phyloP scores from a whole-genome alignment of 1,140 invertebrate species.

The Saccostrea cuccullata region DNA sequence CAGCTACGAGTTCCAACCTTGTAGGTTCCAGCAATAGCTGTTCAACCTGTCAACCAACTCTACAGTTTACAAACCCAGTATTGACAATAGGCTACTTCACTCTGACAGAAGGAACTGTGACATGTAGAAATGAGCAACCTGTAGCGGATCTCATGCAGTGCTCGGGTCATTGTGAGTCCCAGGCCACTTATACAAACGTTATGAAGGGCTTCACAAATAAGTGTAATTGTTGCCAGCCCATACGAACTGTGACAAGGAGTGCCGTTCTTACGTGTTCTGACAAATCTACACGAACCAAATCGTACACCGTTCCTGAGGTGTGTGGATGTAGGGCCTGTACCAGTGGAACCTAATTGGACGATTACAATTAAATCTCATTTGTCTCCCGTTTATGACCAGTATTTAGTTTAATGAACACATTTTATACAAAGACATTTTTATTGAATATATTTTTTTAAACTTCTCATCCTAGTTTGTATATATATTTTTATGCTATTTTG shows the following conservation, averaged over 20 bases:
- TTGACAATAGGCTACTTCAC: constrained; percentile 61
- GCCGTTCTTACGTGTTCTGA: constrained; percentile 56
- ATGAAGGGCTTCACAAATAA: constrained; percentile 62
- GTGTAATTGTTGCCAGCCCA: constrained; percentile 64
- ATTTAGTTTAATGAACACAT: not conserved
- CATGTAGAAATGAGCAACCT: constrained; percentile 58
- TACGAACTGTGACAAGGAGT: constrained; percentile 41
- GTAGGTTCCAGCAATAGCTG: constrained; percentile 34
- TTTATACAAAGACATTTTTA: not conserved
- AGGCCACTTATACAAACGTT: constrained; percentile 52
- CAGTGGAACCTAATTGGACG: constrained; percentile 25
- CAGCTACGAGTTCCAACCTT: not conserved
- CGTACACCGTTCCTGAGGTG: constrained; percentile 57
- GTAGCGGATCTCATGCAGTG: constrained; percentile 62
- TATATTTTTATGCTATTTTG: not conserved
- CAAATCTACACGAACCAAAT: constrained; percentile 54
- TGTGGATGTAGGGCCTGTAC: constrained; percentile 63
- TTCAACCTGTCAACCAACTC: constrained; percentile 52
- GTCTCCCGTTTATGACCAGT: not conserved
- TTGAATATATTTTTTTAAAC: not conserved
- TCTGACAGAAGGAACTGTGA: constrained; percentile 40
- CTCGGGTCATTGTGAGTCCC: constrained; percentile 60
- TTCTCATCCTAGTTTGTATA: not conserved
- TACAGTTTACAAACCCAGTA: constrained; percentile 52
- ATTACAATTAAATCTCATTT: not conserved